phyloP scores from a whole-genome alignment of 2,888 invertebrate genomes.

The Neoaliturus tenellus region DNA sequence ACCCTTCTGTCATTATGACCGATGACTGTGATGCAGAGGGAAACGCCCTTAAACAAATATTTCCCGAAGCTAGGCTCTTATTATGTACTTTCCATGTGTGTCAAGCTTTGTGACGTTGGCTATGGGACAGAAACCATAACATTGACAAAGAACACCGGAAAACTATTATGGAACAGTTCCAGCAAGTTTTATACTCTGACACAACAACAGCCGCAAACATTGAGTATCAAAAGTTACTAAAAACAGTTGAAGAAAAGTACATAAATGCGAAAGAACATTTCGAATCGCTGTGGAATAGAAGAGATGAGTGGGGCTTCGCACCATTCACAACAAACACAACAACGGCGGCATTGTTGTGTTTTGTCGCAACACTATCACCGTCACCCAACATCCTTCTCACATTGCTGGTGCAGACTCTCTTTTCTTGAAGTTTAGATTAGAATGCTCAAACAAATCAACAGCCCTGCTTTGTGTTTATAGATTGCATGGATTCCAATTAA shows the following conservation, averaged over 20 bases:
- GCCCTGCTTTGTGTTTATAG: no score
- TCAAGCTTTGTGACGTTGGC: conserved; percentile 14
- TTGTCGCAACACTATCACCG: no score
- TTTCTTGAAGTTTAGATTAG: no score
- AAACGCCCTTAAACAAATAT: conserved; percentile 5
- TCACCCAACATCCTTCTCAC: no score
- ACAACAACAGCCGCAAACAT: background rate
- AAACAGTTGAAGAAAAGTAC: background rate
- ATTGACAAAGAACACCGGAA: background rate
- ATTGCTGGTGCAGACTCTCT: no score
- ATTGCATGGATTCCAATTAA: no score
- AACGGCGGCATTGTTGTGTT: no score
- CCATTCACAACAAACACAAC: no score
- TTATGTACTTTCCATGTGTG: conserved; percentile 38
- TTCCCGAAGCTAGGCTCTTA: background rate
- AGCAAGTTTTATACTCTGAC: conserved; percentile 14
- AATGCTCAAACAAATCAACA: no score
- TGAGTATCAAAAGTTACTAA: background rate
- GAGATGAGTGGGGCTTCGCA: conserved; percentile 35
- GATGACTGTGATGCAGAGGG: background rate
- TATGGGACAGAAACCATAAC: background rate
- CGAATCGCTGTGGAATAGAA: background rate
- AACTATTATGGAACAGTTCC: conserved; percentile 3
- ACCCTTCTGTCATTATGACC: conserved; percentile 19
- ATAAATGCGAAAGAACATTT: background rate